phyloP scores from a whole-genome alignment of 2,888 invertebrate species.

The Nipponacmea schrenckii region DNA sequence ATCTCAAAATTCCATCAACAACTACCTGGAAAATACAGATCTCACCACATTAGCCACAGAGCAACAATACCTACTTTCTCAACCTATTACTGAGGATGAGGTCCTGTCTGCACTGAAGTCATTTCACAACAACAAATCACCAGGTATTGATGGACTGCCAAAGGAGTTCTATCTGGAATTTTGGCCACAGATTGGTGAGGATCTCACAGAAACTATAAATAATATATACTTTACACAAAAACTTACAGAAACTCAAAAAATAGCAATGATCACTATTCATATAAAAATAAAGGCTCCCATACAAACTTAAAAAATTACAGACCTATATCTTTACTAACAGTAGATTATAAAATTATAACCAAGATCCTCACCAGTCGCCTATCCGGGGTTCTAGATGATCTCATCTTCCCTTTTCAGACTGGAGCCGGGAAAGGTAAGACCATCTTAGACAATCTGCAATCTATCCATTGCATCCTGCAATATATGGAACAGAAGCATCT shows the following conservation, averaged over 20 bases:
- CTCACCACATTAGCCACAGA: not conserved
- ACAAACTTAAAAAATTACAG: not conserved
- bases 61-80: not conserved
- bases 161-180: not conserved
- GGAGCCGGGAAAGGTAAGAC: not conserved
- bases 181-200: not conserved
- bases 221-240: not conserved
- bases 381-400: not conserved
- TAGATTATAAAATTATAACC: not conserved
- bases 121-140: not conserved
- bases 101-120: not conserved
- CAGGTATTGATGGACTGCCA: not conserved
- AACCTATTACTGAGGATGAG: not conserved
- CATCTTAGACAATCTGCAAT: not conserved
- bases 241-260: not conserved
- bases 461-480: not conserved
- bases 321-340: not conserved
- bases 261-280: not conserved
- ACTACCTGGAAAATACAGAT: not conserved
- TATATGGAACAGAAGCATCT: not conserved
- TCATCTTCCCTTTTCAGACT: not conserved
- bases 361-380: not conserved
- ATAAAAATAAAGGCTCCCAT: not conserved
- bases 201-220: not conserved
- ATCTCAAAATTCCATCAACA: not conserved